Base-by-base conservation (phyloP, 2,113 vertebrate species). In the Pseudolaguvia tuberculata region DNA sequence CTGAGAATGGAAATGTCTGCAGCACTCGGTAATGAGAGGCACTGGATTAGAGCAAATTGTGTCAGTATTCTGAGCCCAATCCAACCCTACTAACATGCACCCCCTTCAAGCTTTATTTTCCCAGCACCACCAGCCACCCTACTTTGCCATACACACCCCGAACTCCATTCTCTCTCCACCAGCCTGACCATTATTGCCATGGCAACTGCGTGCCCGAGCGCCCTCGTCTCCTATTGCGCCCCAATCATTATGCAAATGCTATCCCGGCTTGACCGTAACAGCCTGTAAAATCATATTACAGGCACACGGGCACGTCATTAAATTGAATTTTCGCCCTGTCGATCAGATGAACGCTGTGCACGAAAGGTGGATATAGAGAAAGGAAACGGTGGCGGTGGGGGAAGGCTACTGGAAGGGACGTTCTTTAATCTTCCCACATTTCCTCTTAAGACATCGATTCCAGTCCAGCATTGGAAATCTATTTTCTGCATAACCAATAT, bases 211-310 rank as follows among this genome's bases (percentile, higher is more conserved):
- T 42, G 39, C 82, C 88, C 85, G 76, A 78, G 73, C 72, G 27
- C 75, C 69, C 78, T 51, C 29, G 53, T 75, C 72, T 83, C 76
- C 83, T 91, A 94, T 94, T 91, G 87, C 84, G 85, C 85, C 83
- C 73, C 84, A 87, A 91, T 92, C 91, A 92, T 92, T 93, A 94
- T 92, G 91, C 88, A 94, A 94, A 94, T 92, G 88, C 87, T 25
- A 85, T 86, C 90, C 87, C 86, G 84, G 87, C 89, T 89, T 89
- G 91, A 90, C 92, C 90, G 88, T 91, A 88, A 91, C 90, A 89
- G 90, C 88, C 90, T 89, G 89, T 91, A 92, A 91, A 93, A 88
- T 88, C 86, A 85, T 88, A 91, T 90, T 90, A 91, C 87, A 88
- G 82, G 83, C 81, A 84, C 87, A 79, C 87, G 92, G 85, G 88